Evolutionary conservation across 2,113 vertebrate genomes (phyloP).

Genomic region (Deroptyus accipitrinus): DNA sequence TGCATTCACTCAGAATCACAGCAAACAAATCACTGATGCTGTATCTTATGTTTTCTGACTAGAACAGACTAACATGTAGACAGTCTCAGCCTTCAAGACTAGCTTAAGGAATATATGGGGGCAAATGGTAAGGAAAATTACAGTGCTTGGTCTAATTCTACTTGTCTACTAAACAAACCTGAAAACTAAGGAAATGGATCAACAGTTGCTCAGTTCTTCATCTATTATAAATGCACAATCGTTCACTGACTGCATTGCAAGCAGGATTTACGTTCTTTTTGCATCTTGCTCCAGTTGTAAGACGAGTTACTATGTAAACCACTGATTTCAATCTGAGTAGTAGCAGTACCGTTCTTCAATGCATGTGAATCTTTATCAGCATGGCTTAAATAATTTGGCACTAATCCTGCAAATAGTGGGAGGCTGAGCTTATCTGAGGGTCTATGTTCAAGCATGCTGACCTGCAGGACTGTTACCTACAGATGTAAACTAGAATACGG

Average conservation of each 20-base stretch:
- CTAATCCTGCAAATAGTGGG: background rate
- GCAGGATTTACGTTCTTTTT: background rate
- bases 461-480: background rate
- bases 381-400: conserved; percentile 32
- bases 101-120: background rate
- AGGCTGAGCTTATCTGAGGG: background rate
- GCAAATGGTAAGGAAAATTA: background rate
- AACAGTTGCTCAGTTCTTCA: background rate
- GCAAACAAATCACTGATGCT: background rate
- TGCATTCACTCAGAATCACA: background rate
- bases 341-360: background rate
- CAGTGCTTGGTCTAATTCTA: background rate
- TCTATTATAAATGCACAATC: background rate
- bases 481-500: background rate
- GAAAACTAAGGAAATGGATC: background rate
- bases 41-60: background rate
- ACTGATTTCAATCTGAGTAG: background rate
- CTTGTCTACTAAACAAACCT: background rate
- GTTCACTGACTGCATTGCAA: background rate
- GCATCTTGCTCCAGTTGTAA: background rate
- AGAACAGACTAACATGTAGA: background rate
- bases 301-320: background rate
- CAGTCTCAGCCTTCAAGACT: background rate
- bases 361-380: background rate
- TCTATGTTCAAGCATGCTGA: background rate